Evolutionary conservation across 2,888 invertebrate species (phyloP), one percentile per base, ranked within the genome.

Genomic region (Synergus gifuensis): DNA sequence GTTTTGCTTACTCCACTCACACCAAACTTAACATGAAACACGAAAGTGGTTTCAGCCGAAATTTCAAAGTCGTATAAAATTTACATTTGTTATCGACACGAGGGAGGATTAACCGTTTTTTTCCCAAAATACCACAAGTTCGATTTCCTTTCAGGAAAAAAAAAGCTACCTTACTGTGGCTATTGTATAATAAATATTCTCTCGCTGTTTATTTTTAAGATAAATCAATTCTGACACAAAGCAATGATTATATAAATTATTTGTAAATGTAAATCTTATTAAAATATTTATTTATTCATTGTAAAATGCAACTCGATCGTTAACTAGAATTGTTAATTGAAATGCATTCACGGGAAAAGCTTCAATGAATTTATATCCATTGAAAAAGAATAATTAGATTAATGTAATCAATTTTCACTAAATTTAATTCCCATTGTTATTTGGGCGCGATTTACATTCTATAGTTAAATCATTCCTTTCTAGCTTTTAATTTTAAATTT

Each of bases 31-130:
- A 18, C 18, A 69, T 28, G 69, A 69, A 69, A 69, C 69, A 69
- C 49, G 69, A 69, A 49, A 49, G 49, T 28, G 49, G 49, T 69
- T 69, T 49, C 69, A 69, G 7, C 69, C 46, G 18, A 49, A 49
- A 69, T 28, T 46, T 44, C 49, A 49, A 49, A 69, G 28, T 69
- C 69, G 69, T 49, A 46, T 49, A 49, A 69, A 69, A 49, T 69
- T 16, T 69, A 49, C 69, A 69, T 49, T 69, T 49, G 28, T 69
- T 69, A 49, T 69, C 49, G 28, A 49, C 4, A 46, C 22, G 28
- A 49, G 14, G 14, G 11, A 58, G 36, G 7, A 69, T 49, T 69
- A 44, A 44, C 40, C 8, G 4, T 28, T 49, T 69, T 28, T 11
- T 18, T 4, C 4, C 12, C 9, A 44, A 18, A 46, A 16, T 69